Evolutionary conservation across 2,888 invertebrate genomes (phyloP).

Genomic region (Belgica antarctica): DNA sequence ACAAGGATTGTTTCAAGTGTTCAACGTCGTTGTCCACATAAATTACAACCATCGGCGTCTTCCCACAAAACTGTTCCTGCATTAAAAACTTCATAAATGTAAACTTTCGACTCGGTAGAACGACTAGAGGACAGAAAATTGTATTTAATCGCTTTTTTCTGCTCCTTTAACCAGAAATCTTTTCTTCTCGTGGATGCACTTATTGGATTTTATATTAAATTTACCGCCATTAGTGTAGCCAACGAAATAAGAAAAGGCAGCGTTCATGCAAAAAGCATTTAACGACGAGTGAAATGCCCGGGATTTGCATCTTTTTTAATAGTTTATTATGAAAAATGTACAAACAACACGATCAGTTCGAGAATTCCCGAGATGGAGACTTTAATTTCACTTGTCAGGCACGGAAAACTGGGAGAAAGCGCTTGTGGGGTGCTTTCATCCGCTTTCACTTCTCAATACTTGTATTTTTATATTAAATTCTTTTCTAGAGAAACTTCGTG

Average conservation of each 20-base stretch:
- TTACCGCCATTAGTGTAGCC: not conserved
- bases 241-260: not conserved
- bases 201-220: conserved; percentile 20
- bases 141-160: not conserved
- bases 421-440: not conserved
- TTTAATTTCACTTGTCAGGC: not conserved
- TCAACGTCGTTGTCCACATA: too few relatives aligned
- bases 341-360: not conserved
- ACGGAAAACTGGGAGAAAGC: not conserved
- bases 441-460: not conserved
- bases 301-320: conserved; percentile 3
- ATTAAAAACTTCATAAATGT: not conserved
- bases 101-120: not conserved
- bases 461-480: conserved; percentile 12
- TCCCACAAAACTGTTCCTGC: not conserved
- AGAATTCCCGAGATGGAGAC: not conserved
- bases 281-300: conserved; percentile 3
- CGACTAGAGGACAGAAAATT: not conserved
- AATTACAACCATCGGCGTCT: not conserved
- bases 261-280: not conserved
- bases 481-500: not conserved
- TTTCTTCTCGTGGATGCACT: not conserved
- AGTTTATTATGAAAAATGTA: conserved; percentile 17
- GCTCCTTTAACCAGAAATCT: not conserved
- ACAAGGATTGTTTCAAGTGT: too few relatives aligned